Conservation (phyloP, 2,888 invertebrate genomes). For the Stenichneumon culpator region DNA sequence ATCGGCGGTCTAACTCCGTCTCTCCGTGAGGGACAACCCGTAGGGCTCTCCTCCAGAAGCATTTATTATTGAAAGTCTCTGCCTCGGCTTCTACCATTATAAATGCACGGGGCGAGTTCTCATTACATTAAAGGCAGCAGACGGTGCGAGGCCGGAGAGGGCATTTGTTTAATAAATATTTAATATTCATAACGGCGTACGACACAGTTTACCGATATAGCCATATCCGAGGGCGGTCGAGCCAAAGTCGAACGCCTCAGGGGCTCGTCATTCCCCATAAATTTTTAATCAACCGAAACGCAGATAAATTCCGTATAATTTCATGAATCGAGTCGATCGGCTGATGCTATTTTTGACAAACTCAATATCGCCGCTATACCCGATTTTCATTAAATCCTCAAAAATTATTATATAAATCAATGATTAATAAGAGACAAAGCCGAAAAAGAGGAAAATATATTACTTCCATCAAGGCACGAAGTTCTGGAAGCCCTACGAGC, state of each 20-base stretch:
- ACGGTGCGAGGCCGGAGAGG: neutral
- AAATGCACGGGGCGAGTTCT: constrained; percentile 30
- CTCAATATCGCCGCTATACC: neutral
- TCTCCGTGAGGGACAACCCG: constrained; percentile 8
- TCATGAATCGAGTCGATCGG: neutral
- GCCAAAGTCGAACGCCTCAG: neutral
- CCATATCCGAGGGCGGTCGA: neutral
- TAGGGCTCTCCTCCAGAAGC: constrained; percentile 28
- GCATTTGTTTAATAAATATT: constrained; percentile 59
- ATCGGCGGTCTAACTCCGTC: neutral
- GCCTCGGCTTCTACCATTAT: constrained; percentile 54
- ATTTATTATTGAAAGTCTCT: constrained; percentile 55
- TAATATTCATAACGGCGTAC: constrained; percentile 36
- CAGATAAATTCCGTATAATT: neutral
- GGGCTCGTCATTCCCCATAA: neutral
- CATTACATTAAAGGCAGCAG: constrained; percentile 51
- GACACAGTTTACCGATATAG: neutral
- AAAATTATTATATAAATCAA: neutral
- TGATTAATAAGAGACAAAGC: neutral
- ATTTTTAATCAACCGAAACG: neutral
- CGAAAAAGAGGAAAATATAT: too few relatives aligned
- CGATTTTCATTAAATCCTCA: neutral
- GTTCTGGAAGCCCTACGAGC: neutral
- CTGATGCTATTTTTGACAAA: neutral
- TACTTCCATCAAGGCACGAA: too few relatives aligned